Conservation (phyloP, 2,113 vertebrate genomes). For the Oncorhynchus tshawytscha region DNA sequence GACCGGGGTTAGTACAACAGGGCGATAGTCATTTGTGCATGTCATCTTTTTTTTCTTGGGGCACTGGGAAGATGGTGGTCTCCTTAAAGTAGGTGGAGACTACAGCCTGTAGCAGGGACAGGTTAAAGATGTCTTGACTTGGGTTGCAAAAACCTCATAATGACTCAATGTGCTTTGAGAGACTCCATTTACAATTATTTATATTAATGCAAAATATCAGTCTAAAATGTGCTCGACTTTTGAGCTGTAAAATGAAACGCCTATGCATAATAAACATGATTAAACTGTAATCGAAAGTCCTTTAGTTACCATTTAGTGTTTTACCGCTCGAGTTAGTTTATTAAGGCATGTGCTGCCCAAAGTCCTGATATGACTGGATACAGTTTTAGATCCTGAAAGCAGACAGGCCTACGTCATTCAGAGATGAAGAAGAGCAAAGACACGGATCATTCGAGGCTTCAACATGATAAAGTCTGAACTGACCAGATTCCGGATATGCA, state of each 20-base stretch:
- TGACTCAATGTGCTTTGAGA: conserved; percentile 73
- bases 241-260: background rate
- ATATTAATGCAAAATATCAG: conserved; percentile 50
- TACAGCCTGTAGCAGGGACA: too few relatives aligned
- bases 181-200: conserved; percentile 54
- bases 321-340: conserved; percentile 60
- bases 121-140: conserved; percentile 29
- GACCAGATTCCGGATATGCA: conserved; percentile 36
- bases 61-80: too few relatives aligned
- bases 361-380: conserved; percentile 68
- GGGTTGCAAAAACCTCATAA: conserved; percentile 83
- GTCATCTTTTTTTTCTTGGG: too few relatives aligned
- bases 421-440: conserved; percentile 67
- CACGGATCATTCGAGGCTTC: conserved; percentile 67
- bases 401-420: conserved; percentile 24
- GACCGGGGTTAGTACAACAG: too few relatives aligned
- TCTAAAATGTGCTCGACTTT: conserved; percentile 34
- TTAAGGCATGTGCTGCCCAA: conserved; percentile 54
- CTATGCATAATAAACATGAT: conserved; percentile 65
- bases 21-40: too few relatives aligned
- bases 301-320: conserved; percentile 38
- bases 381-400: conserved; percentile 61
- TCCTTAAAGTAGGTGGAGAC: too few relatives aligned
- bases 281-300: conserved; percentile 58
- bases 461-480: conserved; percentile 59